phyloP scores from a whole-genome alignment of 2,113 vertebrate genomes.

The Neopipo cinnamomea region DNA sequence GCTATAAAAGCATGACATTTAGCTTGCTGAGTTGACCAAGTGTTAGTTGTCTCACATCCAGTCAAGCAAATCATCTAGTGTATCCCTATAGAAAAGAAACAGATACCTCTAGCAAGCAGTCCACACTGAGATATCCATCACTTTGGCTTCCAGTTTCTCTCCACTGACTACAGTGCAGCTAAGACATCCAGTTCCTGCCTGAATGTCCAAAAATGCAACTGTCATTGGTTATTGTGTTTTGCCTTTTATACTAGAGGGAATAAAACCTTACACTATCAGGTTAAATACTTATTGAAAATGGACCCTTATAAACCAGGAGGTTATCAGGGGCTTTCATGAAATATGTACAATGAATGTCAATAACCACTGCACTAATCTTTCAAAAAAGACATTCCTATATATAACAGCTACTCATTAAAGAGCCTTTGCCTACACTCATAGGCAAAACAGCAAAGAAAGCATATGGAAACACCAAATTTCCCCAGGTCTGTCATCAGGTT shows the following conservation, averaged over 20 bases:
- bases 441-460: not conserved
- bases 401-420: not conserved
- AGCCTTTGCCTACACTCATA: not conserved
- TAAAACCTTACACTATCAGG: not conserved
- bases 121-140: not conserved
- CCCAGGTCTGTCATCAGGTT: not conserved
- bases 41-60: not conserved
- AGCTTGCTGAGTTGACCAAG: not conserved
- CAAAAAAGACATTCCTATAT: not conserved
- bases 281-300: not conserved
- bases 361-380: not conserved
- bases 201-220: not conserved
- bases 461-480: not conserved
- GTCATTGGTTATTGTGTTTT: not conserved
- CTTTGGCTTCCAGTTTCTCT: not conserved
- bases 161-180: not conserved
- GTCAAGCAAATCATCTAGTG: rapidly evolving
- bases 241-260: not conserved
- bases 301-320: not conserved
- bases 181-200: not conserved
- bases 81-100: not conserved
- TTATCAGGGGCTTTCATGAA: not conserved
- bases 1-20: not conserved
- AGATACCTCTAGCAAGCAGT: not conserved
- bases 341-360: not conserved